A percentile compares a stretch with the other conserved stretches of the same genome.
phyloP scores from a whole-genome alignment of 1,140 invertebrate genomes.

The Diabrotica undecimpunctata region DNA sequence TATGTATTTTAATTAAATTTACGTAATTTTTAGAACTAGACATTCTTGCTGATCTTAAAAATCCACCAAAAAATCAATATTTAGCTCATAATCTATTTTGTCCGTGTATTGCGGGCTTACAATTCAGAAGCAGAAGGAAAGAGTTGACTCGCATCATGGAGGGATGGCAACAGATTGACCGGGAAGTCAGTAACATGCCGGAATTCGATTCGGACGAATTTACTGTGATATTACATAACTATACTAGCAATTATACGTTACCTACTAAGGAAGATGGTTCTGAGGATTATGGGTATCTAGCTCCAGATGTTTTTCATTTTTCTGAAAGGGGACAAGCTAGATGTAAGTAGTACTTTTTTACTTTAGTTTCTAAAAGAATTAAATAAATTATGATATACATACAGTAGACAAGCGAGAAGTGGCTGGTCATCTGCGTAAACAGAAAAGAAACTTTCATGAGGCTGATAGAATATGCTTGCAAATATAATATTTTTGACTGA shows the following conservation, averaged over 20 bases:
- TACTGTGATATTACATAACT: constrained; percentile 60
- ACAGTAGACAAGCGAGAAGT: too few relatives aligned
- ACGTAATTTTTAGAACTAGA: constrained; percentile 42
- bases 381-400: too few relatives aligned
- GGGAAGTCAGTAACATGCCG: constrained; percentile 42
- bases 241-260: constrained; percentile 46
- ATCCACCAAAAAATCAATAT: constrained; percentile 29
- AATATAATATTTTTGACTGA: too few relatives aligned
- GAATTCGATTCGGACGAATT: constrained; percentile 59
- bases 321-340: constrained; percentile 61
- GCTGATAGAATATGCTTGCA: too few relatives aligned
- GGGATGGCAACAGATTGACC: constrained; percentile 47
- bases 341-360: constrained; percentile 43
- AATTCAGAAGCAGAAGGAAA: constrained; percentile 26
- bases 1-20: too few relatives aligned
- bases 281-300: constrained; percentile 58
- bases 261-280: constrained; percentile 35
- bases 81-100: constrained; percentile 23
- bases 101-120: constrained; percentile 39
- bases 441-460: too few relatives aligned
- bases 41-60: constrained; percentile 38
- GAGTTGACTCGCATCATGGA: constrained; percentile 45
- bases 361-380: too few relatives aligned
- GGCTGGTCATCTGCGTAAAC: too few relatives aligned
- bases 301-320: constrained; percentile 69